These are phyloP conservation scores for Colius striatus DNA, from an alignment of 2,113 vertebrate genomes.

Conservation along the genomic window DNA sequence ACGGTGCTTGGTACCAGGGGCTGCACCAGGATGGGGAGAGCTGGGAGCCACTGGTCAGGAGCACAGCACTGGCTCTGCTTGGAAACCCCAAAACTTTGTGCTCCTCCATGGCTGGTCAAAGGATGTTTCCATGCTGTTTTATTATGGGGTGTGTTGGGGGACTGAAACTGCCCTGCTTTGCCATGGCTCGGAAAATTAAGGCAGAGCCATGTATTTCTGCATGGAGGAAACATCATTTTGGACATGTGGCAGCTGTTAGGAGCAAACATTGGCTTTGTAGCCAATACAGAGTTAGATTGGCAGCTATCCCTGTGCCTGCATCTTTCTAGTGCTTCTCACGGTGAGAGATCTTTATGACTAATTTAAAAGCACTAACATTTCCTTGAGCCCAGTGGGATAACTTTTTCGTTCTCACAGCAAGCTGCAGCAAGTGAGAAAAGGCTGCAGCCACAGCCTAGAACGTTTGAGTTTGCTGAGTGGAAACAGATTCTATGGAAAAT, in stretches of 20 bases:
- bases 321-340: background rate
- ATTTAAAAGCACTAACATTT: background rate
- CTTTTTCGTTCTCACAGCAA: background rate
- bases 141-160: accelerated
- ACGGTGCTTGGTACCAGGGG: background rate
- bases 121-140: accelerated
- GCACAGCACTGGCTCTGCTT: background rate
- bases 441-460: background rate
- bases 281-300: background rate
- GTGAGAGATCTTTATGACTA: background rate
- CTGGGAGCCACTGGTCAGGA: background rate
- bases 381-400: background rate
- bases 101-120: background rate
- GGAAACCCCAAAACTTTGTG: background rate
- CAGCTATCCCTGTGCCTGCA: accelerated
- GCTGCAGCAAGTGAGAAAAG: background rate
- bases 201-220: background rate
- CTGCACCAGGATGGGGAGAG: background rate
- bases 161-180: background rate
- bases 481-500: background rate
- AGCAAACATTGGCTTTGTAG: background rate
- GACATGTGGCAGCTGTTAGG: background rate
- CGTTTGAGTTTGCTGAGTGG: background rate
- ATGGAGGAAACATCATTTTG: accelerated
- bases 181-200: accelerated